Conservation (phyloP, 2,113 vertebrate genomes). For the Helogale parvula region DNA sequence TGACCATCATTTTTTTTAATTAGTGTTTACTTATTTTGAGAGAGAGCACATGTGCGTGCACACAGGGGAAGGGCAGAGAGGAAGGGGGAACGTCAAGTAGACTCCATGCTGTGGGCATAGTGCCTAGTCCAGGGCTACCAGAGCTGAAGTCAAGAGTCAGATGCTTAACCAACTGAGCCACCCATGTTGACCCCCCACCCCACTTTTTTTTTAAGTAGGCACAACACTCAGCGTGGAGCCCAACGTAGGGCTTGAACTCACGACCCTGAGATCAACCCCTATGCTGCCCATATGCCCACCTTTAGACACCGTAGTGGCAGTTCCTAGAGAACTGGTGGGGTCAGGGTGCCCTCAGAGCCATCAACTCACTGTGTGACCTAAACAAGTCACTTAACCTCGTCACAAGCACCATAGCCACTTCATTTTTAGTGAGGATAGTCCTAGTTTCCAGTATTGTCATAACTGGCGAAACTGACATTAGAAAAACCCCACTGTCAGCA, state of each 20-base stretch:
- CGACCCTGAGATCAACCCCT: neutral
- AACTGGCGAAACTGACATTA: neutral
- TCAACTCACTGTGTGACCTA: neutral
- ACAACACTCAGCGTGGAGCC: no score
- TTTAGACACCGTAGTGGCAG: neutral
- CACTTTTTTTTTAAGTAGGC: no score
- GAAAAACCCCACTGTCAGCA: slow-evolving; percentile 1
- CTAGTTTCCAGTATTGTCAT: neutral
- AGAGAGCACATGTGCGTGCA: no score
- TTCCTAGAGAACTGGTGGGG: neutral
- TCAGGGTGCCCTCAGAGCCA: neutral
- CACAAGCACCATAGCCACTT: neutral
- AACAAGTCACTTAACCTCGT: neutral
- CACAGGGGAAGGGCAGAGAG: no score
- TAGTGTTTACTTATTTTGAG: no score
- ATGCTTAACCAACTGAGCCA: no score
- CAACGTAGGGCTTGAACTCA: no score
- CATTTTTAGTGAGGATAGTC: neutral
- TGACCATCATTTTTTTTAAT: neutral
- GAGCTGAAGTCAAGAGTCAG: no score
- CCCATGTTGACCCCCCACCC: no score
- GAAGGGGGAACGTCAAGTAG: no score
- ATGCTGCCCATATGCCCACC: neutral
- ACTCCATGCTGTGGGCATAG: no score
- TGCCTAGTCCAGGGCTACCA: no score